A percentile compares a stretch with the other conserved stretches of the same genome.
phyloP scores from a whole-genome alignment of 37 sponge, comb jelly and placozoan genomes.

The Bolinopsis microptera region DNA sequence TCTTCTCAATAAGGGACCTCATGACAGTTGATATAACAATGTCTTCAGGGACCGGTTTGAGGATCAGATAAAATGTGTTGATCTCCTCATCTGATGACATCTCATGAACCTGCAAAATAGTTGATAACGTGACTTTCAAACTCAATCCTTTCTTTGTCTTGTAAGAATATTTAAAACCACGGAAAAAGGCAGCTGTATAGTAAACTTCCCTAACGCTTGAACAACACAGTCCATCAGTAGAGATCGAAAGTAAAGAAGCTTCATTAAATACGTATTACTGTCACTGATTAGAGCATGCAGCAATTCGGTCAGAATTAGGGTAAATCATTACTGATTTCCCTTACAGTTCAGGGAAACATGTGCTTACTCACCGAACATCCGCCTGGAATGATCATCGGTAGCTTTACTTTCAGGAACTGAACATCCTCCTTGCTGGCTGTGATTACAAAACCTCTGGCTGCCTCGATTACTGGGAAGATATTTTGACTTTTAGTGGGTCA shows the following conservation, averaged over 20 bases:
- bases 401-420: slow-evolving; percentile 36
- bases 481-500: background rate
- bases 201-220: too few species aligned
- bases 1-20: slow-evolving; percentile 5
- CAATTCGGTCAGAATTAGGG: background rate
- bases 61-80: slow-evolving; percentile 50
- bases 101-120: slow-evolving; percentile 28
- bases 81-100: background rate
- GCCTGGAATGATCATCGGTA: slow-evolving; percentile 42
- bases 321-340: background rate
- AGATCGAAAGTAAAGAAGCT: background rate
- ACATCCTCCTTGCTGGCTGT: slow-evolving; percentile 7
- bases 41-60: slow-evolving; percentile 34
- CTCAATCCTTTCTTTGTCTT: too few species aligned
- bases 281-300: background rate
- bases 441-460: slow-evolving; percentile 37
- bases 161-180: too few species aligned
- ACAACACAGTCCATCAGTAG: too few species aligned
- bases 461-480: slow-evolving; percentile 9
- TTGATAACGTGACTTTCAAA: too few species aligned
- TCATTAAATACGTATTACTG: background rate
- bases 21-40: slow-evolving; percentile 32
- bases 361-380: slow-evolving; percentile 37
- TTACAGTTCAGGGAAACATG: background rate
- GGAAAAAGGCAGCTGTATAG: too few species aligned